Conservation (phyloP, 1,140 invertebrate species). For the Macrostomum lignano region DNA sequence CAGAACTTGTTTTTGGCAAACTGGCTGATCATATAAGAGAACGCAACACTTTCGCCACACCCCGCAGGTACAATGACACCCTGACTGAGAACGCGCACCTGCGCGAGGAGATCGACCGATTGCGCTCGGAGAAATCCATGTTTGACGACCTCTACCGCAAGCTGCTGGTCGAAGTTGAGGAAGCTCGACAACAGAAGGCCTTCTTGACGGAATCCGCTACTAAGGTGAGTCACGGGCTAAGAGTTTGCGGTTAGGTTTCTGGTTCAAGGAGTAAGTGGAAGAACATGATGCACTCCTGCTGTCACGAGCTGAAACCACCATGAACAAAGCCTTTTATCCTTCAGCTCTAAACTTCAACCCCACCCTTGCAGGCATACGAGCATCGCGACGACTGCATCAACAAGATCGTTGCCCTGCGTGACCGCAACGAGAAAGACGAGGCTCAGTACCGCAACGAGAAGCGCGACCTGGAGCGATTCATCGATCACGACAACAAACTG, state of each 20-base stretch:
- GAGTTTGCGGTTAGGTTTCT: too few relatives aligned
- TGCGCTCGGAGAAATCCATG: constrained; percentile 39
- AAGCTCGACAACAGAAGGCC: constrained; percentile 42
- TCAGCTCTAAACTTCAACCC: too few relatives aligned
- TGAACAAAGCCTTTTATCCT: too few relatives aligned
- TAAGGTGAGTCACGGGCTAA: too few relatives aligned
- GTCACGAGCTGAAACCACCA: too few relatives aligned
- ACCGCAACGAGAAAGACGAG: constrained; percentile 31
- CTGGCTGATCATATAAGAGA: too few relatives aligned
- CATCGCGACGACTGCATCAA: constrained; percentile 47
- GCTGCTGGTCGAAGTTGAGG: constrained; percentile 37
- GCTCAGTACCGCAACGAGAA: constrained; percentile 36
- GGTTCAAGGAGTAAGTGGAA: too few relatives aligned
- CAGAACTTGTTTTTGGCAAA: too few relatives aligned
- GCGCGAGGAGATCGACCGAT: constrained; percentile 41
- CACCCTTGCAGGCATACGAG: constrained; percentile 45
- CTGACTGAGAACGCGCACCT: constrained; percentile 40
- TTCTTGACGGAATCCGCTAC: constrained; percentile 50
- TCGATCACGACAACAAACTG: constrained; percentile 48
- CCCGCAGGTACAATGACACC: constrained; percentile 42
- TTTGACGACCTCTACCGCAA: constrained; percentile 44
- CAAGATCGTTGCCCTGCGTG: constrained; percentile 42
- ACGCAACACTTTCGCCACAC: too few relatives aligned
- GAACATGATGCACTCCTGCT: too few relatives aligned
- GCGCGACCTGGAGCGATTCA: constrained; percentile 43